These are phyloP conservation scores for Beris chalybata DNA, from an alignment of 2,888 invertebrate genomes.

Conservation along the genomic window DNA sequence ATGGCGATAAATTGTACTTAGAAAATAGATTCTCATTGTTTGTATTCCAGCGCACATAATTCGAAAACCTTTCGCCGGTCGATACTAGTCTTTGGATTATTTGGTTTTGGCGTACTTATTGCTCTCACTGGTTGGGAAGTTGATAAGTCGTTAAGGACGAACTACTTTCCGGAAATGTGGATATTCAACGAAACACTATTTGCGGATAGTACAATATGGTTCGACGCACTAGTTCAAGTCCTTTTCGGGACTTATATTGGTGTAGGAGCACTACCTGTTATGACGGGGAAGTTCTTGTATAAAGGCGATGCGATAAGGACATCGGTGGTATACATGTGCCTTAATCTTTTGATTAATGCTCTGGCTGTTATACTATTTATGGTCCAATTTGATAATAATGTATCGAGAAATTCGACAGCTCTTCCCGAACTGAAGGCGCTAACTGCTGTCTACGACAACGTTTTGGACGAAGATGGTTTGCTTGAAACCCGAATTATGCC, in stretches of 20 bases:
- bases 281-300: conserved; percentile 56
- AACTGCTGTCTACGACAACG: conserved; percentile 54
- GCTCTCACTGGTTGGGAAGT: conserved; percentile 54
- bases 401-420: conserved; percentile 43
- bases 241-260: conserved; percentile 55
- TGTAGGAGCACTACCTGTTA: conserved; percentile 53
- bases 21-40: conserved; percentile 11
- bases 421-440: conserved; percentile 51
- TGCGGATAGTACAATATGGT: conserved; percentile 53
- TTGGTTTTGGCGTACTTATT: conserved; percentile 49
- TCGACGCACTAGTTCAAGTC: conserved; percentile 55
- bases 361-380: conserved; percentile 55
- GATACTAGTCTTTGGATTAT: conserved; percentile 50
- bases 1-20: conserved; percentile 34
- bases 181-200: conserved; percentile 46
- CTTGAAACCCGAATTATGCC: conserved; percentile 47
- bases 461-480: conserved; percentile 43
- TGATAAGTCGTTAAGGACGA: conserved; percentile 49
- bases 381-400: conserved; percentile 52
- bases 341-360: conserved; percentile 54
- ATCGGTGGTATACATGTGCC: conserved; percentile 55
- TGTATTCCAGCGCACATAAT: conserved; percentile 51
- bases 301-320: conserved; percentile 56
- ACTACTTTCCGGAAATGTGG: conserved; percentile 53
- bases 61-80: conserved; percentile 52